A percentile compares a stretch with the other conserved stretches of the same genome.
These are phyloP conservation scores for Papilio demoleus DNA, from an alignment of 2,888 invertebrate species.

Conservation along the genomic window DNA sequence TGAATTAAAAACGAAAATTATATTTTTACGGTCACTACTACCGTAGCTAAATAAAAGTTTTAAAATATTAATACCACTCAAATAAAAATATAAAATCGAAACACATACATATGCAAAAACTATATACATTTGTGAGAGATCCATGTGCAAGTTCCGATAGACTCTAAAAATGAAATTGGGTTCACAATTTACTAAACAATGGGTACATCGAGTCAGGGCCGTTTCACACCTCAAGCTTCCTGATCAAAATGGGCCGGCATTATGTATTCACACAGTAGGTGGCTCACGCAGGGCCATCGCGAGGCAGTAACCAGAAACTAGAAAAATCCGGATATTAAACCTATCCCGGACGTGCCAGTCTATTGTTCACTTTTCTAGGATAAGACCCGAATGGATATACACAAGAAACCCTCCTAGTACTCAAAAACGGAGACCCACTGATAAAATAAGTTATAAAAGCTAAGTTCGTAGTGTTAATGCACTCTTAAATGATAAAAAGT, in stretches of 20 bases:
- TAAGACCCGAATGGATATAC: background rate
- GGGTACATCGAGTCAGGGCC: background rate
- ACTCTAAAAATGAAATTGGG: background rate
- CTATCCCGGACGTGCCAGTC: constrained; percentile 15
- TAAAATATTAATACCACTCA: too few relatives aligned
- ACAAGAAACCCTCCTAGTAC: background rate
- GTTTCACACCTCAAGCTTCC: constrained; percentile 3
- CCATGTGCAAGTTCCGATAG: background rate
- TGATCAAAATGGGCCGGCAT: constrained; percentile 42
- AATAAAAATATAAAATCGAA: too few relatives aligned
- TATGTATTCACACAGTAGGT: constrained; percentile 43
- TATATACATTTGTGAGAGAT: too few relatives aligned
- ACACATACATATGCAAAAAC: too few relatives aligned
- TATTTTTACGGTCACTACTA: too few relatives aligned
- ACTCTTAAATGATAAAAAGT: background rate
- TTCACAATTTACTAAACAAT: background rate
- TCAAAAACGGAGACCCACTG: background rate
- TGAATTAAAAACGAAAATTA: too few relatives aligned
- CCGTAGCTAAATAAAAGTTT: too few relatives aligned
- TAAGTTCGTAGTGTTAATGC: background rate
- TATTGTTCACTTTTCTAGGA: constrained; percentile 18
- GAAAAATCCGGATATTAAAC: constrained; percentile 34
- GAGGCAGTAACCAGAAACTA: constrained; percentile 37
- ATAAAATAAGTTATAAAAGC: background rate
- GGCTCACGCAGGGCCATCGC: constrained; percentile 29